Evolutionary conservation across 2,797 vertebrate species (phyloP).

Genomic region (Chaunax sp.): DNA sequence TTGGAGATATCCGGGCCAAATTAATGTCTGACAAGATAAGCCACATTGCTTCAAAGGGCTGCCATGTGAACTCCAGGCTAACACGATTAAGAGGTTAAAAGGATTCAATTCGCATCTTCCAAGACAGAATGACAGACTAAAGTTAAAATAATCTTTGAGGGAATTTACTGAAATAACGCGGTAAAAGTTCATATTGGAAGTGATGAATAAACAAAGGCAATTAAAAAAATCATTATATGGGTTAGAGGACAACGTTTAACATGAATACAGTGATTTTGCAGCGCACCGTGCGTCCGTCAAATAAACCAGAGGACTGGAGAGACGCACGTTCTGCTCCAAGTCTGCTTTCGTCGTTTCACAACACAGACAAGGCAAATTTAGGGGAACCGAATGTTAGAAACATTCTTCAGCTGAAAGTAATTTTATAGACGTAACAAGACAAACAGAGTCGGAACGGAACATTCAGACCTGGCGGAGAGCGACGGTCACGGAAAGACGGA

Average conservation of each 20-base stretch:
- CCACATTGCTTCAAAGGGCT: not conserved
- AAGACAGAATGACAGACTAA: not conserved
- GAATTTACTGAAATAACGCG: not conserved
- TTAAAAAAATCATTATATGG: too few species aligned
- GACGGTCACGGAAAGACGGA: conserved; percentile 10
- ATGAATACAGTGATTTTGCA: conserved; percentile 16
- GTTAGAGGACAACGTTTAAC: too few species aligned
- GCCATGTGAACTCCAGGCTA: not conserved
- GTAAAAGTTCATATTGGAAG: not conserved
- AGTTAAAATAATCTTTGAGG: not conserved
- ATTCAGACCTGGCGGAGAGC: not conserved
- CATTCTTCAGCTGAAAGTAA: not conserved
- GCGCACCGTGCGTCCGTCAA: conserved; percentile 45
- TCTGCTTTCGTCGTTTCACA: conserved; percentile 21
- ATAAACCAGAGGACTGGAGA: conserved; percentile 15
- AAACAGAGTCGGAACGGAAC: conserved; percentile 1
- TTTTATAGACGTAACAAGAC: not conserved
- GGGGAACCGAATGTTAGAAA: conserved; percentile 23
- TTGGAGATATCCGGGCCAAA: not conserved
- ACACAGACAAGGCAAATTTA: not conserved
- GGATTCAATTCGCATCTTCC: not conserved
- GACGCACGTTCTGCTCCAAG: conserved; percentile 44
- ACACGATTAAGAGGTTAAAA: not conserved
- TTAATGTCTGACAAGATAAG: conserved; percentile 10
- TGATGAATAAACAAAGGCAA: too few species aligned